These are phyloP conservation scores for Varecia variegata DNA, from an alignment of 2,797 vertebrate genomes.

Conservation along the genomic window DNA sequence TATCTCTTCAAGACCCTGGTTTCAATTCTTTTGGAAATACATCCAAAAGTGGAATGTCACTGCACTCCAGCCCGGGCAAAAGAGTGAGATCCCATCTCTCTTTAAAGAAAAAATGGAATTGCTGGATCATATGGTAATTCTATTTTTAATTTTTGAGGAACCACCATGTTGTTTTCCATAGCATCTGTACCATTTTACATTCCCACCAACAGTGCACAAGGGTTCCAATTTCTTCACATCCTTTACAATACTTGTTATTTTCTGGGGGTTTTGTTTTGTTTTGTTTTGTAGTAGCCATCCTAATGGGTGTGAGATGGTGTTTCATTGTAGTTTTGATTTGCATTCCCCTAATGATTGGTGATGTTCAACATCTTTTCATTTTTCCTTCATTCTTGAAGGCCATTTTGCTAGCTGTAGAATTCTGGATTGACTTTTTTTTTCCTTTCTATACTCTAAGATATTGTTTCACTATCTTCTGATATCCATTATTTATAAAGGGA, in stretches of 20 bases:
- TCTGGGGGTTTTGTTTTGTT: not conserved
- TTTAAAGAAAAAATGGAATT: not conserved
- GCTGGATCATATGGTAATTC: not conserved
- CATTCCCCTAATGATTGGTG: not conserved
- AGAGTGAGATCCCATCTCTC: no score
- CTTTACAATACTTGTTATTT: not conserved
- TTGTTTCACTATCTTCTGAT: not conserved
- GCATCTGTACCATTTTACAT: not conserved
- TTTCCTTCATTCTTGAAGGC: not conserved
- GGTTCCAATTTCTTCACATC: not conserved
- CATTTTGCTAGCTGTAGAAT: not conserved
- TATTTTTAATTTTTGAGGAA: not conserved
- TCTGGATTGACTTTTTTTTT: not conserved
- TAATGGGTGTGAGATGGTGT: not conserved
- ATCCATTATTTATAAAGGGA: not conserved
- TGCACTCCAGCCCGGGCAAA: no score
- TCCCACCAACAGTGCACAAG: not conserved
- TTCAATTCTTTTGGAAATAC: not conserved
- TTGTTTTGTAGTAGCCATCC: not conserved
- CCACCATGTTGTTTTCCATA: not conserved
- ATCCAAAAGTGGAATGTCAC: no score
- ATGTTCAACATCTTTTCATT: not conserved
- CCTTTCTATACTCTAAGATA: not conserved
- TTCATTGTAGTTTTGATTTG: not conserved
- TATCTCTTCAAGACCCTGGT: not conserved